These are phyloP conservation scores for Colletes gigas DNA, from an alignment of 1,140 invertebrate genomes.

Conservation along the genomic window DNA sequence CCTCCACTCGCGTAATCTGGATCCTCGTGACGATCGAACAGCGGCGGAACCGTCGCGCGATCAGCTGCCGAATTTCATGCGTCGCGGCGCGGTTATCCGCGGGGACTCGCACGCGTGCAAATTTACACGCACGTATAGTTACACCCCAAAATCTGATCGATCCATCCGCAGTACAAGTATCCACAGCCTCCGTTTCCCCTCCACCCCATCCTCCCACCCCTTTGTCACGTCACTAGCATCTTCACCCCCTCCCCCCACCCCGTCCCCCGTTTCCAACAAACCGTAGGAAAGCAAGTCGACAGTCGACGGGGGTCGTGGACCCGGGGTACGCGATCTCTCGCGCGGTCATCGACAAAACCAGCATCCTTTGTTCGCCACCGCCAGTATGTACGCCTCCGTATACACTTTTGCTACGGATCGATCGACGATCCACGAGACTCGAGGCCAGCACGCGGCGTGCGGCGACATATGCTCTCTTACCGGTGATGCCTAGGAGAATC, in stretches of 20 bases:
- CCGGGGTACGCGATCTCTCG: conserved; percentile 15
- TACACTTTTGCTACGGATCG: neutral
- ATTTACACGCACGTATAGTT: conserved; percentile 57
- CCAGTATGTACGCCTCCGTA: neutral
- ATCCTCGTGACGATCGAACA: conserved; percentile 7
- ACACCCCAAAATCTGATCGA: conserved; percentile 69
- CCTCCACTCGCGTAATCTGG: conserved; percentile 40
- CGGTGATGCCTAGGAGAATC: conserved; percentile 79
- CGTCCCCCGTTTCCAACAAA: neutral
- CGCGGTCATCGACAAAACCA: no score
- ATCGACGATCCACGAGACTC: neutral
- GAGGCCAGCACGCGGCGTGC: neutral
- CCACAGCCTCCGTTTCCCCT: conserved; percentile 51
- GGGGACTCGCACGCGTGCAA: conserved; percentile 14
- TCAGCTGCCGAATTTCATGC: conserved; percentile 2
- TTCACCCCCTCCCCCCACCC: neutral
- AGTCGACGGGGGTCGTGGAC: conserved; percentile 26
- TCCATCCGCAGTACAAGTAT: conserved; percentile 58
- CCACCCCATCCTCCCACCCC: neutral
- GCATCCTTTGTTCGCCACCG: neutral
- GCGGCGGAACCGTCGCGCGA: conserved; percentile 6
- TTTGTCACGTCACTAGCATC: conserved; percentile 11
- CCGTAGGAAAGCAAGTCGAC: neutral
- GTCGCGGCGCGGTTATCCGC: neutral
- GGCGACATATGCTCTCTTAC: conserved; percentile 68